Evolutionary conservation across 53 echinoderm and acorn worm species (phyloP).

Genomic region (Mesocentrotus franciscanus): DNA sequence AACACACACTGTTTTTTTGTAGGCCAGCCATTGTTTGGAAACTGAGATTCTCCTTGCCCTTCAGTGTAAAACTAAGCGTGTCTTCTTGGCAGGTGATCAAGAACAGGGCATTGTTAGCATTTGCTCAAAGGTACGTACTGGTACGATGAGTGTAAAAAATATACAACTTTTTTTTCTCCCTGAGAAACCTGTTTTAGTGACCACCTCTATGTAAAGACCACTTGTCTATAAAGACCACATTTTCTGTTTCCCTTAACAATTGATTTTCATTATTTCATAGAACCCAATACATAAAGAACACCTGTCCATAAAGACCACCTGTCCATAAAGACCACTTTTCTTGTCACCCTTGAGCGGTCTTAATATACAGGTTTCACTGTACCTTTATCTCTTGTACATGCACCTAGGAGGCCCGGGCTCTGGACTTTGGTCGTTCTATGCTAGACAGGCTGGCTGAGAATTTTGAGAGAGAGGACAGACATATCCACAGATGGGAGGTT

Average conservation of each 20-base stretch:
- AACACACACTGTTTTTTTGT: constrained; percentile 4
- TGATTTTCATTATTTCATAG: too few relatives aligned
- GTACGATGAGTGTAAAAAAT: too few relatives aligned
- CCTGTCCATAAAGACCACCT: too few relatives aligned
- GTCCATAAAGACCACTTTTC: too few relatives aligned
- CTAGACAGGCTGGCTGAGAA: constrained; percentile 27
- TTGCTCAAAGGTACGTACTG: constrained; percentile 68
- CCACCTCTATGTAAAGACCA: too few relatives aligned
- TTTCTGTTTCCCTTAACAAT: too few relatives aligned
- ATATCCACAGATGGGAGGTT: constrained; percentile 57
- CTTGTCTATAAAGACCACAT: too few relatives aligned
- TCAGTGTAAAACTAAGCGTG: constrained; percentile 67
- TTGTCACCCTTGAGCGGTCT: too few relatives aligned
- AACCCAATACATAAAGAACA: too few relatives aligned
- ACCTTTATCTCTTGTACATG: background rate
- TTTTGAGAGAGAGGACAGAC: background rate
- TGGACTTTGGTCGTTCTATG: constrained; percentile 72
- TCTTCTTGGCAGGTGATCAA: constrained; percentile 76
- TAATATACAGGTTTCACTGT: too few relatives aligned
- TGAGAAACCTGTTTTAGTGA: too few relatives aligned
- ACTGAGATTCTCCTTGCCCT: constrained; percentile 76
- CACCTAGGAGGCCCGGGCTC: background rate
- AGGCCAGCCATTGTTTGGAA: constrained; percentile 84
- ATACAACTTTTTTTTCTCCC: too few relatives aligned
- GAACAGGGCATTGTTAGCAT: constrained; percentile 67